Evolutionary conservation across 2,113 vertebrate genomes (phyloP).

Genomic region (Chloroceryle aenea): DNA sequence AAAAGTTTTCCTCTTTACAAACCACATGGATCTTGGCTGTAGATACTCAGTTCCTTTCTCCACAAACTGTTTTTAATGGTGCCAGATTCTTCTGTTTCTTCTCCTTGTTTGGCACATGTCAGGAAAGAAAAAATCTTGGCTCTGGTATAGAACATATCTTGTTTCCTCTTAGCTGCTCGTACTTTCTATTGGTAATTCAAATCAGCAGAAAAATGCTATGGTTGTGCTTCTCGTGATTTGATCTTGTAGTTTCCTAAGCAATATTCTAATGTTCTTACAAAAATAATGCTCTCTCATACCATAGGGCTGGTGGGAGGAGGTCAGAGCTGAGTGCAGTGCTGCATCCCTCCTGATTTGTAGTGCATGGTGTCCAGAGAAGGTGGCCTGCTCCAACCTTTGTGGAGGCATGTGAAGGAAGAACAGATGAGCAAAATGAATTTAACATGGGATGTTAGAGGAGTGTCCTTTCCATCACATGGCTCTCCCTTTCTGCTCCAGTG

Average conservation of each 20-base stretch:
- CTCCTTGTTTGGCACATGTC: conserved; percentile 71
- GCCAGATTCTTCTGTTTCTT: conserved; percentile 73
- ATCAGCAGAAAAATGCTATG: conserved; percentile 55
- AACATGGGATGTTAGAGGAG: not conserved
- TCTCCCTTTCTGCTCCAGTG: not conserved
- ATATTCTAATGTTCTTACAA: conserved; percentile 8
- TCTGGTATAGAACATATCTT: conserved; percentile 65
- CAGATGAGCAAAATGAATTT: not conserved
- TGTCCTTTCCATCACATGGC: not conserved
- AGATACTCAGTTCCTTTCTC: conserved; percentile 66
- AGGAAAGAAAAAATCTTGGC: conserved; percentile 60
- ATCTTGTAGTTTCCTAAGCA: conserved; percentile 50
- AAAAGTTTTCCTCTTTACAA: conserved; percentile 69
- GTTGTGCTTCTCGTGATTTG: conserved; percentile 45
- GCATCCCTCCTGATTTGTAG: not conserved
- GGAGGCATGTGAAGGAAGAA: not conserved
- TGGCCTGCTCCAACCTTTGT: not conserved
- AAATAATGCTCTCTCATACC: not conserved
- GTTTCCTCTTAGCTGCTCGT: conserved; percentile 66
- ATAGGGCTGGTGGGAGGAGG: not conserved
- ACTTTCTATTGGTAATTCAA: conserved; percentile 68
- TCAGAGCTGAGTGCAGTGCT: not conserved
- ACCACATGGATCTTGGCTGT: conserved; percentile 72
- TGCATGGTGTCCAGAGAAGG: not conserved
- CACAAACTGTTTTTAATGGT: conserved; percentile 73